Base-by-base conservation (phyloP, 2,797 vertebrate species). In the Hylomyscus alleni region DNA sequence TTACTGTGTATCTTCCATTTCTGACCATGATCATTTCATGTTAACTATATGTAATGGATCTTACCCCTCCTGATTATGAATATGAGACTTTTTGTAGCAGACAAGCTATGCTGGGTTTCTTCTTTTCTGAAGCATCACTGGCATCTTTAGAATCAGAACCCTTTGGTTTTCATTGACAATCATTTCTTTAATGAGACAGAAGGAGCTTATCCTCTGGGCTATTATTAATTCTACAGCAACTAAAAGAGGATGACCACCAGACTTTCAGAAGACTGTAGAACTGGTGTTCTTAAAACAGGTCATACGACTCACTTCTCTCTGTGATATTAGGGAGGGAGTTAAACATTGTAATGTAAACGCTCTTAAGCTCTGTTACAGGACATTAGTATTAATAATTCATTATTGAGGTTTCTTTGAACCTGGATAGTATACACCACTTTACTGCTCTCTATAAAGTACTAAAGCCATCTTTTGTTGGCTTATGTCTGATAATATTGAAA, bases 91-190 rank as follows among this genome's bases (percentile, higher is more conserved):
- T 92, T 3, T 20, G 29, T 62, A 9, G 10, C 67, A 72, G n/a
- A 85, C 37, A 52, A 67, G 19, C 4, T 76, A 1, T 6, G 17
- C 19, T 85, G 22, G 3, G 10, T 76, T 54, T 14, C 13, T 12
- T 65, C 44, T 52, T 86, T 83, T 44, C 94, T 87, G 37, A 73
- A 87, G 47, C n/a, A 54, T 80, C n/a, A 92, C 47, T 9, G 29
- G 34, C 2, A 94, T 10, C 12, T 7, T 62, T 44, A 58, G 14
- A 96, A 14, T 31, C 54, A 72, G 85, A 65, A 3, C 12, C 9
- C 5, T 1, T 47, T 34, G 10, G 60, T 1, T 69, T 69, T 40
- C 29, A 91, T 6, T 54, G 29, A 19, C 6, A 91, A 40, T 34
- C 12, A 19, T 54, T 76, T 58, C n/a, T 31, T 47, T 60, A 81